Base-by-base conservation (phyloP, 2,113 vertebrate species). In the Paramisgurnus dabryanus region DNA sequence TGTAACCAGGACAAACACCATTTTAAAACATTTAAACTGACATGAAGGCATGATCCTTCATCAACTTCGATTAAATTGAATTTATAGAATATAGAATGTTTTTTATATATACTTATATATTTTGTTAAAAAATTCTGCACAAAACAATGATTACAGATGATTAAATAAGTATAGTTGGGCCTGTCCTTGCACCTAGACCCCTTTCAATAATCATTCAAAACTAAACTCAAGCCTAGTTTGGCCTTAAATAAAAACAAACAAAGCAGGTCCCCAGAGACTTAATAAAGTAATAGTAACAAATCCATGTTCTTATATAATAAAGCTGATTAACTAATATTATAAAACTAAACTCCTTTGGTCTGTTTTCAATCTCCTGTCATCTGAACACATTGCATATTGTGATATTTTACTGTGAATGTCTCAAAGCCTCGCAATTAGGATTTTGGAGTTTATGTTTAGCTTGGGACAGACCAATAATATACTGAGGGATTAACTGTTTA, bases 381-480 rank as follows among this genome's bases (percentile, higher is more conserved):
- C 9, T 72, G 57, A 6, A 45, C 7, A 13, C 6, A 55, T 53
- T 76, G 34, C 2, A 8, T 13, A 13, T 34, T 76, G 9, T 76
- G 27, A 39, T 65, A 15, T 76, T 7, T 4, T 27, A 40, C 10
- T 65, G 47, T 55, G 12, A 8, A 22, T 9, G 74, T 27, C 10
- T 49, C 18, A 76, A 39, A 7, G 3, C 73, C 7, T 39, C 2
- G 1, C 27, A 53, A 40, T 53, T n/a, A 53, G 53, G 7, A 58
- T 17, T 58, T 18, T 0, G 18, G 2, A 7, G 45, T 41, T 66
- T 76, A 50, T 64, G 74, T 76, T 66, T 76, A 41, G 41, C 74
- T 66, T 65, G 61, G 74, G n/a, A 1, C 15, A n/a, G 43, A 76
- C 43, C 4, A 27, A 55, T 66, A 66, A 55, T 76, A 76, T 55